Evolutionary conservation across 2,797 vertebrate species (phyloP).

Genomic region (Microchirus variegatus): DNA sequence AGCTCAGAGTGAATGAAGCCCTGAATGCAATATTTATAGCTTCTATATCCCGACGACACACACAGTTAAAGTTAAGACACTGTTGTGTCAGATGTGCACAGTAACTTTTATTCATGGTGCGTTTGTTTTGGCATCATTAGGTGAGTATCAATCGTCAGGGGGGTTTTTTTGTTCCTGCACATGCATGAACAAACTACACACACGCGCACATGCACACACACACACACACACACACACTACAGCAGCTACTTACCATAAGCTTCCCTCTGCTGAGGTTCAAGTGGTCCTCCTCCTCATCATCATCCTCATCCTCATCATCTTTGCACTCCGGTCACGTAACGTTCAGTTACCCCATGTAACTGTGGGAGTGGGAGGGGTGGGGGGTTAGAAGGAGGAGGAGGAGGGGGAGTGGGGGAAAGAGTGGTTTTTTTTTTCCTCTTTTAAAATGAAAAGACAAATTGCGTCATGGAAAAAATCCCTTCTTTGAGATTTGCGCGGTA

Average conservation of each 20-base stretch:
- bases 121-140: not conserved
- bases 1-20: conserved; percentile 53
- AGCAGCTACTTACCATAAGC: conserved; percentile 37
- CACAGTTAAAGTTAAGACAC: conserved; percentile 48
- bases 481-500: conserved; percentile 56
- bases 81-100: conserved; percentile 56
- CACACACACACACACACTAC: conserved; percentile 5
- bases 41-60: conserved; percentile 29
- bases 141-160: not conserved
- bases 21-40: conserved; percentile 73
- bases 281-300: conserved; percentile 57
- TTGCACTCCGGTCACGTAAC: conserved; percentile 82
- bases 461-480: conserved; percentile 85
- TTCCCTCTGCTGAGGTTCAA: conserved; percentile 58
- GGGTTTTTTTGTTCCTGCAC: conserved; percentile 11
- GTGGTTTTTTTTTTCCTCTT: conserved; percentile 39
- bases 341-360: conserved; percentile 69
- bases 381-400: conserved; percentile 27
- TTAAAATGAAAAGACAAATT: conserved; percentile 80
- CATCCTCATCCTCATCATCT: conserved; percentile 23
- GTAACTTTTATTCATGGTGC: too few species aligned
- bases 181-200: not conserved
- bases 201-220: not conserved
- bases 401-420: conserved; percentile 39
- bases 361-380: conserved; percentile 34